These are phyloP conservation scores for Chironomus tepperi DNA, from an alignment of 1,140 invertebrate genomes.

Conservation along the genomic window DNA sequence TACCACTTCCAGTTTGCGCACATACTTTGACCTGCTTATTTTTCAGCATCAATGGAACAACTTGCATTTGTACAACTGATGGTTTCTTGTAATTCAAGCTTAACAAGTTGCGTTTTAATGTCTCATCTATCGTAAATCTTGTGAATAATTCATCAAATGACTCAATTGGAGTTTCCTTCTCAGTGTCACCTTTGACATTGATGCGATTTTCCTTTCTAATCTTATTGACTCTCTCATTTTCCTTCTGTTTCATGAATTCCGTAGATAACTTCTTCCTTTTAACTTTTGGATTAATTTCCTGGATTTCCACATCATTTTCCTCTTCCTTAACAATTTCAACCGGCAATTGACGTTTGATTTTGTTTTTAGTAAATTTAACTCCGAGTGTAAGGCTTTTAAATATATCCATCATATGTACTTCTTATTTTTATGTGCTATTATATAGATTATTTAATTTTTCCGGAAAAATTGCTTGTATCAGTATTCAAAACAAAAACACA, in stretches of 20 bases:
- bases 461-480: too few species aligned
- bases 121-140: conserved; percentile 47
- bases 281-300: conserved; percentile 23
- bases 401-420: too few species aligned
- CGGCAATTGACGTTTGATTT: too few species aligned
- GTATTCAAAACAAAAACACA: too few species aligned
- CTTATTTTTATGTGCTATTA: too few species aligned
- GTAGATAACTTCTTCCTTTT: conserved; percentile 33
- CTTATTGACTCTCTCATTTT: conserved; percentile 45
- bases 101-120: conserved; percentile 63
- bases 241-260: conserved; percentile 35
- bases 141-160: conserved; percentile 58
- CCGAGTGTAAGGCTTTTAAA: too few species aligned
- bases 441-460: too few species aligned
- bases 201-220: conserved; percentile 69
- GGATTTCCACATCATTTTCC: too few species aligned
- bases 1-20: conserved; percentile 81
- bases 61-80: conserved; percentile 92
- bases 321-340: too few species aligned
- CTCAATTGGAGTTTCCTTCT: conserved; percentile 59
- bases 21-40: conserved; percentile 80
- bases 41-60: conserved; percentile 59
- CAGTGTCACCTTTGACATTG: conserved; percentile 61
- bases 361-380: too few species aligned
- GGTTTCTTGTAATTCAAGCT: conserved; percentile 67